These are phyloP conservation scores for Patella caerulea DNA, from an alignment of 2,888 invertebrate genomes.

Conservation along the genomic window DNA sequence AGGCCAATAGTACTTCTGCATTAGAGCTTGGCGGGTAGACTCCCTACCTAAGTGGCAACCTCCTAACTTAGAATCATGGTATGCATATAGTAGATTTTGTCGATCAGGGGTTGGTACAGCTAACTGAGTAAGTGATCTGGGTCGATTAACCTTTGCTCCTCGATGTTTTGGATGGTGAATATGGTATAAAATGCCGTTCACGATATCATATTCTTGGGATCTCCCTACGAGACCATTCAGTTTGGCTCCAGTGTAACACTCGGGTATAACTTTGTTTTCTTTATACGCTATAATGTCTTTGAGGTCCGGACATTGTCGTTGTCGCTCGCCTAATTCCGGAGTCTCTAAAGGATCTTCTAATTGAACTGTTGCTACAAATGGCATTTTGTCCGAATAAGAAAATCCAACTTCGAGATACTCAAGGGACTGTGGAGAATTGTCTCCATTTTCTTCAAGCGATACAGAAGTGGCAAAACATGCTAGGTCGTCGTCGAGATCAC, in stretches of 20 bases:
- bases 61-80: background rate
- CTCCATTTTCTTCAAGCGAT: too few relatives aligned
- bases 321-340: too few relatives aligned
- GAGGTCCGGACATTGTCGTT: too few relatives aligned
- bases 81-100: background rate
- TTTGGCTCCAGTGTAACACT: background rate
- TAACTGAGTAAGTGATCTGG: background rate
- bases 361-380: too few relatives aligned
- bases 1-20: constrained; percentile 23
- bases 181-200: background rate
- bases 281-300: too few relatives aligned
- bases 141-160: background rate
- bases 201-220: background rate
- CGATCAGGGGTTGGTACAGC: background rate
- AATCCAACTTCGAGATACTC: too few relatives aligned
- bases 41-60: constrained; percentile 14
- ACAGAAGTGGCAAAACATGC: too few relatives aligned
- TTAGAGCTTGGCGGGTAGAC: constrained; percentile 16
- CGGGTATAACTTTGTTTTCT: background rate
- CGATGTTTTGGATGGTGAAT: background rate
- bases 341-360: too few relatives aligned
- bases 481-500: too few relatives aligned
- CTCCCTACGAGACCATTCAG: background rate
- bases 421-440: too few relatives aligned
- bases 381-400: too few relatives aligned